Base-by-base conservation (phyloP, 2,888 invertebrate species). In the Ophioninae sp. region DNA sequence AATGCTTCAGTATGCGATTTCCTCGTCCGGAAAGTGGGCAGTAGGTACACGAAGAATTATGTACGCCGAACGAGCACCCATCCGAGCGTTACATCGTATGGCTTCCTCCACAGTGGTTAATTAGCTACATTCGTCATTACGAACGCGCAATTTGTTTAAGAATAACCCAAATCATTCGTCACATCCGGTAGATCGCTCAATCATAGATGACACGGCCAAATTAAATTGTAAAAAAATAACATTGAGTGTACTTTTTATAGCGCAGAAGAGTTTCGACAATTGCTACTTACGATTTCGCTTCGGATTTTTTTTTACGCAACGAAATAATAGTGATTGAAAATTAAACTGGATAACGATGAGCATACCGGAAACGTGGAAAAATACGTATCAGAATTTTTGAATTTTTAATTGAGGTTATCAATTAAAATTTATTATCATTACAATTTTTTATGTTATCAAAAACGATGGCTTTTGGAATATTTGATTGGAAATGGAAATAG, bases 181-280 rank as follows among this genome's bases (percentile, higher is more conserved):
- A 85, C 87, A 90, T 89, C 89, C 89, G 88, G 79, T 82, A 79
- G 79, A 81, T 82, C 85, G 84, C 76, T 72, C 75, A 79, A 68
- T 82, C 65, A 75, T 76, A 76, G 39, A 67, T 23, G 59, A 67
- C 23, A 76, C 22, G 39, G 22, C 20, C 20, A 23, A 65, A 75
- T 75, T 65, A 22, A 56, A 20, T 65, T 20, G 20, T 30, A 44
- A 39, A 56, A 75, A 65, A 74, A 41, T 30, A 20, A 20, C 1
- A 51, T 20, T n/a, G 30, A 8, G 20, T 1, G 20, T 39, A 59
- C 13, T 39, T 51, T 51, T 23, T 51, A 61, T 13, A 22, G 39
- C 41, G 37, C 22, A 39, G 22, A 61, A 61, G 39, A 22, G 13
- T 59, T 58, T 0, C 37, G 7, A 10, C 30, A 39, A 61, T 72